Evolutionary conservation across 2,113 vertebrate genomes (phyloP), one percentile per base, ranked within the genome.

Genomic region (Caranx ignobilis): DNA sequence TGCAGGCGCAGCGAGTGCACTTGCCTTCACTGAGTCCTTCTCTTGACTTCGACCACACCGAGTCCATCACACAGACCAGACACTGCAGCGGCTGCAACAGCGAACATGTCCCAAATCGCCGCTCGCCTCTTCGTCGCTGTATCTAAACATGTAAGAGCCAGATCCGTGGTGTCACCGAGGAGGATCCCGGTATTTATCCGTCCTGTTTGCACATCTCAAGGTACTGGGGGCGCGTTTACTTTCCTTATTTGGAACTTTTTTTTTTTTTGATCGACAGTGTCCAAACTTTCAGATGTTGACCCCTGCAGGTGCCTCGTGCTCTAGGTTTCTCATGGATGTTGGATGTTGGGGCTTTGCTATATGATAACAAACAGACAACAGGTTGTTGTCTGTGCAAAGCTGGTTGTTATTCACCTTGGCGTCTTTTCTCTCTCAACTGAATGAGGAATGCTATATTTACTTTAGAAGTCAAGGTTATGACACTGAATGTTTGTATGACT

Each of bases 61-160:
- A 37, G 6, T 5, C 37, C 6, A 37, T 37, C 37, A 37, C 8
- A 5, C 82, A n/a, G 41, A 71, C 54, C 11, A 16, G 68, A 60
- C 63, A n/a, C 54, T 7, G 68, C 60, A 21, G 67, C 26, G 18
- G 60, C 43, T 19, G 72, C 19, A 19, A 52, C 37, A 54, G 61
- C 21, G 32, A 84, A 75, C 83, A 95, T 96, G 95, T 94, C 95
- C 52, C 93, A 93, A 34, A 66, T 92, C 31, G 60, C 92, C 5
- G 18, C 67, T 50, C 91, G 94, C 34, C 55, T 94, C 39, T 71
- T 86, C 32, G 37, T 19, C 7, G 31, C 82, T 2, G 50, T 90
- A 78, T 89, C 85, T 43, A 88, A 67, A 6, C 84, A 35, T 19
- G 62, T 76, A 0, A 21, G 69, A 1, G 41, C 82, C 39, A 79